Evolutionary conservation across 1,140 invertebrate species (phyloP).

Genomic region (Melitaea cinxia): DNA sequence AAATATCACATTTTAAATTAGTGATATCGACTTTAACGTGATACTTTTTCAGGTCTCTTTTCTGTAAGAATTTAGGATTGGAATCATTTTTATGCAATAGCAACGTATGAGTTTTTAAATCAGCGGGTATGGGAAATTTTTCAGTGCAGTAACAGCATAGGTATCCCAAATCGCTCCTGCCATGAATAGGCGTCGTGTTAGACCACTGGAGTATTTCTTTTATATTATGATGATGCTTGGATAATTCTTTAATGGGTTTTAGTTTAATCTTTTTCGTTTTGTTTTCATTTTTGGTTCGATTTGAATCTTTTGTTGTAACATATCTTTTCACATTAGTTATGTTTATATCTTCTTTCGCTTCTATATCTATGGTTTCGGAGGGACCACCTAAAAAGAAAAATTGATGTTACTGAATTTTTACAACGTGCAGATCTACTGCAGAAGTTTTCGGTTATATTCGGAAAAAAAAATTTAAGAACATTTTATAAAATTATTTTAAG

Average conservation of each 20-base stretch:
- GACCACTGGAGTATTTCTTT: constrained; percentile 40
- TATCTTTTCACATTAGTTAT: background rate
- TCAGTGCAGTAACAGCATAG: constrained; percentile 43
- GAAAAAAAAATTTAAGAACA: too few relatives aligned
- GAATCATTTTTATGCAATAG: constrained; percentile 35
- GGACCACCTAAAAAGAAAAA: constrained; percentile 31
- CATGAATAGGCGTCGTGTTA: constrained; percentile 47
- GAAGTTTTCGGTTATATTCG: too few relatives aligned
- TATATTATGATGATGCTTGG: constrained; percentile 47
- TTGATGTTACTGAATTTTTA: too few relatives aligned
- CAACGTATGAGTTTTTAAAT: constrained; percentile 45
- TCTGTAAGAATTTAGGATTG: constrained; percentile 47
- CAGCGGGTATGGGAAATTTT: constrained; percentile 36
- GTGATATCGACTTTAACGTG: constrained; percentile 56
- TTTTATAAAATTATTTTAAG: too few relatives aligned
- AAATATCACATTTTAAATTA: constrained; percentile 40
- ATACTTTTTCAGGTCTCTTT: constrained; percentile 27
- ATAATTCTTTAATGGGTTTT: constrained; percentile 30
- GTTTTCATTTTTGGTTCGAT: background rate
- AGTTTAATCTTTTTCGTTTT: constrained; percentile 24
- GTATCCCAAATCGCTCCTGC: constrained; percentile 43
- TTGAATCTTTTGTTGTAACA: background rate
- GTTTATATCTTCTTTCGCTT: background rate
- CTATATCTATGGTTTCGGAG: constrained; percentile 3
- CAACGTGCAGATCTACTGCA: too few relatives aligned